Evolutionary conservation across 2,113 vertebrate genomes (phyloP), one percentile per base, ranked within the genome.

Genomic region (Oenanthe oenanthe): DNA sequence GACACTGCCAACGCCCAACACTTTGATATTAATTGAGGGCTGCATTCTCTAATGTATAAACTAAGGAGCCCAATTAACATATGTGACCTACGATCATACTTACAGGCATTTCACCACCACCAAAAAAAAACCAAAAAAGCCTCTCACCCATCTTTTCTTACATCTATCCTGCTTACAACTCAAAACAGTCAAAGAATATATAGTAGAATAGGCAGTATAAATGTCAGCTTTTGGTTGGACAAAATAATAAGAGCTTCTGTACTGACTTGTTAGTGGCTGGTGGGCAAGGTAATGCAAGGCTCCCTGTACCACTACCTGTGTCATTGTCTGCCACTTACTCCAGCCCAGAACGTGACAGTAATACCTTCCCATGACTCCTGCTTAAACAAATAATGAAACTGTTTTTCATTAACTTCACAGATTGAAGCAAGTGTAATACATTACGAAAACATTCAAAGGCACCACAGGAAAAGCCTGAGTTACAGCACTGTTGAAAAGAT

Each of bases 41-140:
- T 88, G 60, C 83, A 88, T 80, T 93, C 79, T 86, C 67, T 54
- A 80, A 88, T 42, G 17, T 38, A 68, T 61, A 95, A 87, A 71
- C 75, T 81, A 85, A 81, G 70, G 34, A 94, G 61, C 31, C 38
- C 29, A 72, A 85, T 92, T 92, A 95, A 60, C 38, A 75, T 62
- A 63, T 0, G 2, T 51, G 45, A 85, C 58, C 83, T 66, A 47
- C 0, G 14, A 86, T 50, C 73, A 62, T 6, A 70, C 36, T 85
- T 82, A 68, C 15, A 76, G 54, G 31, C 78, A 79, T 9, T 19
- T 75, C n/a, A 34, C 13, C 28, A 38, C 4, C 21, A 53, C 38
- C 7, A 43, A 57, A 61, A 43, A 58, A 53, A 19, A 4, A 6
- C 34, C 48, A 17, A 36, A 62, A 34, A 11, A 9, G 4, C 31